phyloP scores from a whole-genome alignment of 2,113 vertebrate genomes.

The Rutilus rutilus region DNA sequence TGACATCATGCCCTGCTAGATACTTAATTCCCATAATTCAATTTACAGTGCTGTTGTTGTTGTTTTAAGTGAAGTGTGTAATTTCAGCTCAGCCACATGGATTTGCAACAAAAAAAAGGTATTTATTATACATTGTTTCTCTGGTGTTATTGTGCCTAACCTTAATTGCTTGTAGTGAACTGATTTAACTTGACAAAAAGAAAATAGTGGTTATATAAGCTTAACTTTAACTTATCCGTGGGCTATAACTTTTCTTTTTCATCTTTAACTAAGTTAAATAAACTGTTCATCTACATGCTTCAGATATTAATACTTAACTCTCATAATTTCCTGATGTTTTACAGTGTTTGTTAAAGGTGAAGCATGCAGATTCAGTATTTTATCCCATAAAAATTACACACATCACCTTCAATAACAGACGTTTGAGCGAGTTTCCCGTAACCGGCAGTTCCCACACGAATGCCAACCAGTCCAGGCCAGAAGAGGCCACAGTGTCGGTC shows the following conservation, averaged over 20 bases:
- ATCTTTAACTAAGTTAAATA: background rate
- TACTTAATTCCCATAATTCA: background rate
- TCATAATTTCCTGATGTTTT: background rate
- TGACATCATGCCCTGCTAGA: background rate
- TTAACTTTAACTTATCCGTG: background rate
- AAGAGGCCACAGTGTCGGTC: background rate
- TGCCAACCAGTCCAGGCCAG: conserved; percentile 17
- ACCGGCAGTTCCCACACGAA: background rate
- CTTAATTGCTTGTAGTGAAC: background rate
- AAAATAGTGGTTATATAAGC: background rate
- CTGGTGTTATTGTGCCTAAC: background rate
- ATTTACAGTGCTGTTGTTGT: no score
- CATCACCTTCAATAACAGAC: background rate
- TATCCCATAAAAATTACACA: background rate
- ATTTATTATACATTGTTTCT: background rate
- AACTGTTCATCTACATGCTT: background rate
- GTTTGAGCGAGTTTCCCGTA: background rate
- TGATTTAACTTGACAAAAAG: background rate
- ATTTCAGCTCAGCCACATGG: background rate
- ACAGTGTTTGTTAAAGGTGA: background rate
- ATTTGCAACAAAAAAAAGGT: background rate
- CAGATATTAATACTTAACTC: background rate
- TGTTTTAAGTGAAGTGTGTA: background rate
- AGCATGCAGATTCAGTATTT: background rate
- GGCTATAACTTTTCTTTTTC: background rate